Base-by-base conservation (phyloP, 2,888 invertebrate genomes). In the Caenorhabditis auriculariae region DNA sequence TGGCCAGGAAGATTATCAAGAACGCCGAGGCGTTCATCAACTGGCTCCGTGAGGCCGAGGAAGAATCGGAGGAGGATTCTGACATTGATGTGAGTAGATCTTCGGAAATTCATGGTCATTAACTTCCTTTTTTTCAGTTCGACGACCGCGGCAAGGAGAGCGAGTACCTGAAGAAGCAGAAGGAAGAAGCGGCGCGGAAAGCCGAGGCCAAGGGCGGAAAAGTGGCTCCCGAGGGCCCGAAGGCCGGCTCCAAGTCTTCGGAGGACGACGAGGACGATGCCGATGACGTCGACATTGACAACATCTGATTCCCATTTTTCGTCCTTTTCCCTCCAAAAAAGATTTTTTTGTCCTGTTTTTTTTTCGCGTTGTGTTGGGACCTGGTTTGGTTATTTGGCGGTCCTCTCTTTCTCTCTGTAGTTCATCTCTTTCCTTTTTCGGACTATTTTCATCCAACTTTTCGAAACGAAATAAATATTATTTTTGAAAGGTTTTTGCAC, bases 41-140 rank as follows among this genome's bases (percentile, higher is more conserved):
- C 80, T 98, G 98, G 98, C 87, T 98, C 75, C 88, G 90, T 65
- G 84, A 85, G 83, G 93, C 96, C 82, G 96, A 96, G 59, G 94
- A 94, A 82, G 94, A 94, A 83, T 92, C 75, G 32, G 89, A 88
- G n/a, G 88, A 87, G 38, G 88, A 88, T 21, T 69, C 65, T 54
- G 88, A 88, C 57, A 86, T 74, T 51, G 68, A 64, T 45, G 71
- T 74, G 54, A 41, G 53, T 43, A n/a, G n/a, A n/a, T n/a, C n/a
- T n/a, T 21, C 42, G 12, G 1, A 12, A 41, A 15, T 17, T 17
- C 17, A 12, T 41, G 21, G 12, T 35, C 47, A 55, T n/a, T n/a
- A n/a, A n/a, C n/a, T n/a, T 26, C 37, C 35, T 28, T 42, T 23
- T 24, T 70, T 77, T 45, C 67, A 63, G 54, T 73, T 77, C 54